Base-by-base conservation (phyloP, 2,797 vertebrate species). In the Hoplostethus atlanticus region DNA sequence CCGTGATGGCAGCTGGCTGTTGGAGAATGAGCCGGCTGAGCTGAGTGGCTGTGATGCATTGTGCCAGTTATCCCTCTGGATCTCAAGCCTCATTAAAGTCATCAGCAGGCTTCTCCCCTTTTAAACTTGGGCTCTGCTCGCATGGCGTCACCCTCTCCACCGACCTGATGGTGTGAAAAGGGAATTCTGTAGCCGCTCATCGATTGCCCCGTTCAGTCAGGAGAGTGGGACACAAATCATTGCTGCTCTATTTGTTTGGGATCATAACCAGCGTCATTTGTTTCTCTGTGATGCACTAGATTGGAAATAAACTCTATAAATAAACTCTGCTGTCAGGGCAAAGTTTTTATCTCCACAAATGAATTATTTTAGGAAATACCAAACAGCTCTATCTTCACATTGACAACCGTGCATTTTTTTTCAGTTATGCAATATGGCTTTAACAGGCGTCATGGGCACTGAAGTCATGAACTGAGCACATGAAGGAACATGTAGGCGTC, bases 241-340 rank as follows among this genome's bases (percentile, higher is more conserved):
- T 89, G 60, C 80, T 85, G 87, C 84, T 89, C 87, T 81, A 87
- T 79, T 90, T 89, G 78, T 79, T 74, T 15, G 21, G 54, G 30
- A 36, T 0, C 10, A 73, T 11, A 38, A 67, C 42, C 54, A 63
- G 60, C 65, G 78, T 53, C 65, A 10, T 81, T 47, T 63, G 64
- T 85, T 80, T 85, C 36, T 50, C 60, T 76, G 64, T 64, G n/a
- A 53, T 48, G 13, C 50, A 44, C 25, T 66, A 46, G 13, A 46
- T 80, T 46, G 0, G 72, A 36, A 59, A 15, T 15, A 52, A 21
- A n/a, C n/a, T n/a, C 5, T 10, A 17, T 52, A 28, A 28, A 28
- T 28, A 28, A 44, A 46, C 13, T 13, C 15, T 15, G 44, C 13
- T 44, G 12, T 13, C 11, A 13, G 44, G 12, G 13, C 1, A 25